Conservation (phyloP, 2,797 vertebrate species). For the Distichodus sexfasciatus region DNA sequence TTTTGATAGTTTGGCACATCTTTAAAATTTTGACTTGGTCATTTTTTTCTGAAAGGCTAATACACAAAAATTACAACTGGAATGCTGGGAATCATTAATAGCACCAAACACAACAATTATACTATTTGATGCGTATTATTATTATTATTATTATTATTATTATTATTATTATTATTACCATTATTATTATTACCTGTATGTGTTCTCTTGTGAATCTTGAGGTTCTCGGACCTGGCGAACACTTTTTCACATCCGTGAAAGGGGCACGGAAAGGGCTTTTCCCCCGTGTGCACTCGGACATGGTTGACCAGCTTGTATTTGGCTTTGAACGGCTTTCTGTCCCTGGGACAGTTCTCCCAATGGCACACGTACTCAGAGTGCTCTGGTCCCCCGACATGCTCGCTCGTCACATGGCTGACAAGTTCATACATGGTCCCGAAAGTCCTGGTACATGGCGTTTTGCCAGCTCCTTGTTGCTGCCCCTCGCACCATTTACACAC, state of each 20-base stretch:
- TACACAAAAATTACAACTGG: too few relatives aligned
- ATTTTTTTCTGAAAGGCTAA: too few relatives aligned
- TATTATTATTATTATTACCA: slow-evolving; percentile 20
- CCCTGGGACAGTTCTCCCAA: slow-evolving; percentile 74
- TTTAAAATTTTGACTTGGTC: not conserved
- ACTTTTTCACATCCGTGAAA: slow-evolving; percentile 75
- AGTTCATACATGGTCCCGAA: slow-evolving; percentile 80
- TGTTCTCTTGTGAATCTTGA: slow-evolving; percentile 80
- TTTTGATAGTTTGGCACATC: too few relatives aligned
- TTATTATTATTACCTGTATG: slow-evolving; percentile 70
- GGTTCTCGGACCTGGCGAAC: slow-evolving; percentile 77
- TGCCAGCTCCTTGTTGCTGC: slow-evolving; percentile 67
- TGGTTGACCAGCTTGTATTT: slow-evolving; percentile 78
- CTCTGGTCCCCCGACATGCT: slow-evolving; percentile 74
- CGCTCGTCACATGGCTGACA: slow-evolving; percentile 78
- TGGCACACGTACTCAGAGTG: slow-evolving; percentile 72
- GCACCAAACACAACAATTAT: too few relatives aligned
- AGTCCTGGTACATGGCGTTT: slow-evolving; percentile 70
- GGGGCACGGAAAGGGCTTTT: slow-evolving; percentile 70
- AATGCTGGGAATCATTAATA: too few relatives aligned
- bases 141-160: slow-evolving; percentile 12
- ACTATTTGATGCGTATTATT: too few relatives aligned
- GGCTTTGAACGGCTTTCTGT: slow-evolving; percentile 72
- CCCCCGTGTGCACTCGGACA: slow-evolving; percentile 72
- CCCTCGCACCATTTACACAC: slow-evolving; percentile 77